Conservation (phyloP, 2,797 vertebrate species). For the Poeciliopsis gracilis region DNA sequence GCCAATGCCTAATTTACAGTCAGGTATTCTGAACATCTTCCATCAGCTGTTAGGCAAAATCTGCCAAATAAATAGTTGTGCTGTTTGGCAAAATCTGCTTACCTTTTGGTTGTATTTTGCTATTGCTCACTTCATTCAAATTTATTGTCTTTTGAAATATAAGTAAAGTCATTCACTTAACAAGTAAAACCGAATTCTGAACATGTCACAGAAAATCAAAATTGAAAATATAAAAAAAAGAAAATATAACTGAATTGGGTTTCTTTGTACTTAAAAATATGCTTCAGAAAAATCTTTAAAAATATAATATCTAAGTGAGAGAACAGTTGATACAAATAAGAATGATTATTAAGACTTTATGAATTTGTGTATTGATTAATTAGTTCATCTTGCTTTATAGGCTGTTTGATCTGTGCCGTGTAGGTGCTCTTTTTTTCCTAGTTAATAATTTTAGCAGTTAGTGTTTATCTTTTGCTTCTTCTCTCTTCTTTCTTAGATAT, state of each 20-base stretch:
- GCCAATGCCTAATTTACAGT: too few species aligned
- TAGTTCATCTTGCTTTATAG: background rate
- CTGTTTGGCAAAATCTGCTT: too few species aligned
- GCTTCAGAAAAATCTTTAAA: background rate
- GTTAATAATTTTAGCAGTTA: background rate
- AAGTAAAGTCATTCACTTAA: background rate
- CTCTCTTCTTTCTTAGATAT: conserved; percentile 79
- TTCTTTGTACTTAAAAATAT: conserved; percentile 1
- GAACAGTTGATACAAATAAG: background rate
- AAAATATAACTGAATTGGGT: background rate
- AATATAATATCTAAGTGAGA: background rate
- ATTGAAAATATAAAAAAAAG: background rate
- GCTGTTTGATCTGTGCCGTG: background rate
- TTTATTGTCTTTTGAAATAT: background rate
- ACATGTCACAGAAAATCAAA: background rate
- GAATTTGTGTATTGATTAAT: background rate
- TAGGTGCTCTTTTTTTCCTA: background rate
- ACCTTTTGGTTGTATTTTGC: too few species aligned
- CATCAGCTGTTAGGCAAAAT: too few species aligned
- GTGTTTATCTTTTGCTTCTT: conserved; percentile 8
- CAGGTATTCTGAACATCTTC: too few species aligned
- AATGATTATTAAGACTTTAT: background rate
- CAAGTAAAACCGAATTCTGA: background rate
- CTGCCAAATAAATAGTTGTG: too few species aligned
- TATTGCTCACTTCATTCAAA: too few species aligned